Conservation (phyloP, 2,888 invertebrate species). For the Dicranocentrus wangi region DNA sequence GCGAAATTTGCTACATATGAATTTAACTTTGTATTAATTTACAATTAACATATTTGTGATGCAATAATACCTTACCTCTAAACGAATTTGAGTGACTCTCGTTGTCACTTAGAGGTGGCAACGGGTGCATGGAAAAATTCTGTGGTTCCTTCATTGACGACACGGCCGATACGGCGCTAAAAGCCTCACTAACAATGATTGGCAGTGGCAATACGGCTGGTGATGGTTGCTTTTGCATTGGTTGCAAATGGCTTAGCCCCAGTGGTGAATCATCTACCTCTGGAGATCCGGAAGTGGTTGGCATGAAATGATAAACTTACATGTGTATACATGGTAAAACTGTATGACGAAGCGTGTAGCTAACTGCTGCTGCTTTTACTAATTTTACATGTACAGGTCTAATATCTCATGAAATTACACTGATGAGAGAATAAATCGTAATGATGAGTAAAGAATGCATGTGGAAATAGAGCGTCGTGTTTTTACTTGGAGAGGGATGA, state of each 20-base stretch:
- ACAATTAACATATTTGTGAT: not conserved
- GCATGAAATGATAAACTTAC: slow-evolving; percentile 65
- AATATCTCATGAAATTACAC: not conserved
- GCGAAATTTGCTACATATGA: too few species aligned
- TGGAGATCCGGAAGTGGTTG: slow-evolving; percentile 63
- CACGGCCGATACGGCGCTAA: slow-evolving; percentile 41
- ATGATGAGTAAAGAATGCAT: too few species aligned
- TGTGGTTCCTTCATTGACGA: slow-evolving; percentile 50
- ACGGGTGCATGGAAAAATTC: slow-evolving; percentile 51
- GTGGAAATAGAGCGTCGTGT: not conserved
- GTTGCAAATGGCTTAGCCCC: slow-evolving; percentile 39
- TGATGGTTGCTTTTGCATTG: slow-evolving; percentile 57
- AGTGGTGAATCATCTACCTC: slow-evolving; percentile 64
- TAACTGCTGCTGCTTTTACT: too few species aligned
- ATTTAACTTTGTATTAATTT: too few species aligned
- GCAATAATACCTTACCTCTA: slow-evolving; percentile 9
- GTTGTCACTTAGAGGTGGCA: slow-evolving; percentile 17
- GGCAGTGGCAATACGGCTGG: slow-evolving; percentile 55
- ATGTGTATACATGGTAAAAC: too few species aligned
- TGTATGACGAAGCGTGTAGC: too few species aligned
- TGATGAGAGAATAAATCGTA: too few species aligned
- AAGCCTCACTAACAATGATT: slow-evolving; percentile 65
- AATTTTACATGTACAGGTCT: slow-evolving; percentile 17
- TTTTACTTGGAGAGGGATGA: slow-evolving; percentile 63
- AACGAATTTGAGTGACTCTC: slow-evolving; percentile 47